Evolutionary conservation across 2,113 vertebrate genomes (phyloP).

Genomic region (Osmerus mordax): DNA sequence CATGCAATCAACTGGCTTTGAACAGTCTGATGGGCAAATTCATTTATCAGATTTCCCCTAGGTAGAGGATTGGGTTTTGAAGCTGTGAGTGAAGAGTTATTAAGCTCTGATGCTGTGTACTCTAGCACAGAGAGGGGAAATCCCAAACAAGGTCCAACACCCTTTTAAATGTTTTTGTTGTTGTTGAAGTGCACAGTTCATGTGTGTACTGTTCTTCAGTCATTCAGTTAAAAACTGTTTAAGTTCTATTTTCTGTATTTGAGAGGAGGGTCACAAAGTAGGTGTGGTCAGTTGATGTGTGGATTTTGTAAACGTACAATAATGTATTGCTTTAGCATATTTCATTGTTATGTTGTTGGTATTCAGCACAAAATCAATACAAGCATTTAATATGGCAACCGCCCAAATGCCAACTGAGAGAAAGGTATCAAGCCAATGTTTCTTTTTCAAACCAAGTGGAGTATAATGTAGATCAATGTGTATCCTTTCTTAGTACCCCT

Average conservation of each 20-base stretch:
- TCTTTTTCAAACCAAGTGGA: neutral
- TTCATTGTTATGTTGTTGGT: neutral
- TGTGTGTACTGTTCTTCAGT: too few relatives aligned
- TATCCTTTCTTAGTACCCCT: slow-evolving; percentile 23
- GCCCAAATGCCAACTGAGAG: neutral
- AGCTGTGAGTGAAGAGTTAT: slow-evolving; percentile 3
- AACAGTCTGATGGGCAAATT: slow-evolving; percentile 36
- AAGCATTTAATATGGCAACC: neutral
- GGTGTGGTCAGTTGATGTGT: neutral
- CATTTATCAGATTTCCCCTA: slow-evolving; percentile 47
- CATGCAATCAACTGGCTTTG: slow-evolving; percentile 44
- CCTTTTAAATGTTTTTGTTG: neutral
- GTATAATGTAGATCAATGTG: slow-evolving; percentile 10
- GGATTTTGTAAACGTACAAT: neutral
- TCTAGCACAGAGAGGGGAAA: slow-evolving; percentile 3
- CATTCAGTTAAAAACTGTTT: neutral
- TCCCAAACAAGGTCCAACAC: slow-evolving; percentile 9
- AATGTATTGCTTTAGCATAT: neutral
- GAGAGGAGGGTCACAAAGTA: neutral
- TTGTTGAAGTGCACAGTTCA: too few relatives aligned
- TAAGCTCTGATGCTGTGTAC: slow-evolving; percentile 32
- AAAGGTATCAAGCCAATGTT: neutral
- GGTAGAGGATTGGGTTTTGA: slow-evolving; percentile 32
- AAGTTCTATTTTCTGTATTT: neutral
- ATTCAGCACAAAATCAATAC: neutral